These are phyloP conservation scores for Cynopterus sphinx DNA, from an alignment of 2,797 vertebrate genomes.

Conservation along the genomic window DNA sequence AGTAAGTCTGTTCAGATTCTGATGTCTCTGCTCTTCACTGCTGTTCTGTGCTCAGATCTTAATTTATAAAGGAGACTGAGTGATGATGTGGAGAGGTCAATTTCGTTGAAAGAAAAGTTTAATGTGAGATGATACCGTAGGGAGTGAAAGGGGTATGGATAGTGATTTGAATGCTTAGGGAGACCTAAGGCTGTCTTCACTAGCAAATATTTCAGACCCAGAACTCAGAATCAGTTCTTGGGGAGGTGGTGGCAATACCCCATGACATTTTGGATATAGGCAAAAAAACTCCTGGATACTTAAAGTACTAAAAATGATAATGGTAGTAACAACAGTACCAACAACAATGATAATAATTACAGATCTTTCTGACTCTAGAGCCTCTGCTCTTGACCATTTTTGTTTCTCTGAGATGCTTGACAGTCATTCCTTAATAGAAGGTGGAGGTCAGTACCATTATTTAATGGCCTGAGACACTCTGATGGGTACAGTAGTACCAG, in stretches of 20 bases:
- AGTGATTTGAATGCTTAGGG: neutral
- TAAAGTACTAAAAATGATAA: neutral
- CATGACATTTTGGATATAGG: neutral
- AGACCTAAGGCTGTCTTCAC: neutral
- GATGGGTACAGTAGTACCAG: neutral
- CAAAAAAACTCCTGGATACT: neutral
- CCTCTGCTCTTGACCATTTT: neutral
- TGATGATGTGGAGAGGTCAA: neutral
- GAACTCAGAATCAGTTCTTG: neutral
- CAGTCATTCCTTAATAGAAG: neutral
- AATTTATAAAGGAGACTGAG: neutral
- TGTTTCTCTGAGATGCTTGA: neutral
- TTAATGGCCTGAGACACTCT: neutral
- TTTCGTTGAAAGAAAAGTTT: neutral
- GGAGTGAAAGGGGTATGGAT: too few relatives aligned
- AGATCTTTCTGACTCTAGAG: neutral
- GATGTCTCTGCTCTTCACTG: neutral
- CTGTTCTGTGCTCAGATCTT: neutral
- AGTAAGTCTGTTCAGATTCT: neutral
- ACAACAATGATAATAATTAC: neutral
- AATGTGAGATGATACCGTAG: neutral
- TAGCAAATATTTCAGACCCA: neutral
- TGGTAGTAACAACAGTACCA: neutral
- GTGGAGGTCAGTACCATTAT: neutral
- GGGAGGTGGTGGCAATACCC: neutral